Evolutionary conservation across 2,113 vertebrate species (phyloP), one percentile per base, ranked within the genome.

Genomic region (Lampris incognitus): DNA sequence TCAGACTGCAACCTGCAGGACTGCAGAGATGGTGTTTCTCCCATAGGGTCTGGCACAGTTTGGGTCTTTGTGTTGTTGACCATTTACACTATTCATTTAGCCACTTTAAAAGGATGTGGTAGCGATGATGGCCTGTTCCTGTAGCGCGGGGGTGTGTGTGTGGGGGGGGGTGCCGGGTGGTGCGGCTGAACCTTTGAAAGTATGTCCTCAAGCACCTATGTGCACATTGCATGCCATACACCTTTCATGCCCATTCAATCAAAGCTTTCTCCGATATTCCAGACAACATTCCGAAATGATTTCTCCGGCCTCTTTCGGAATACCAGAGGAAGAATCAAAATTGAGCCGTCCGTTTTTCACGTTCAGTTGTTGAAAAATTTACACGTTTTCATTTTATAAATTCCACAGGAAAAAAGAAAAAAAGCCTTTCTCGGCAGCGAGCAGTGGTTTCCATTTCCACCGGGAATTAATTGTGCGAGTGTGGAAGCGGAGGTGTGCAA

Each of bases 1-100:
- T 87, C 82, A 83, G 83, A 76, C 83, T 79, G 83, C 76, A 80
- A 73, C 79, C 87, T 88, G 88, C 87, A 79, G 85, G 88, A 74
- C 91, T 88, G 87, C 79, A 75, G 84, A 79, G 86, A 87, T 85
- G 88, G 81, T 79, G 74, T 83, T 88, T 72, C 78, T 86, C 86
- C 86, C 87, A 87, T 72, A 78, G 79, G 84, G 76, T 86, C 83
- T 80, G 81, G 83, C 83, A 74, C 82, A 78, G 81, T 71, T 67
- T 3, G 1, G 81, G 74, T 64, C 81, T 88, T 91, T 88, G 84
- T 90, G 64, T 66, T 40, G 41, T 58, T 36, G 67, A 72, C 79
- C 76, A 62, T 84, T 88, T 82, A 70, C 78, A 73, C 74, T 69
- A 70, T 85, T 83, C 72, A 74, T 76, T 87, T 84, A 85, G 82